Conservation (phyloP, 1,140 invertebrate species). For the Chionoecetes opilio region DNA sequence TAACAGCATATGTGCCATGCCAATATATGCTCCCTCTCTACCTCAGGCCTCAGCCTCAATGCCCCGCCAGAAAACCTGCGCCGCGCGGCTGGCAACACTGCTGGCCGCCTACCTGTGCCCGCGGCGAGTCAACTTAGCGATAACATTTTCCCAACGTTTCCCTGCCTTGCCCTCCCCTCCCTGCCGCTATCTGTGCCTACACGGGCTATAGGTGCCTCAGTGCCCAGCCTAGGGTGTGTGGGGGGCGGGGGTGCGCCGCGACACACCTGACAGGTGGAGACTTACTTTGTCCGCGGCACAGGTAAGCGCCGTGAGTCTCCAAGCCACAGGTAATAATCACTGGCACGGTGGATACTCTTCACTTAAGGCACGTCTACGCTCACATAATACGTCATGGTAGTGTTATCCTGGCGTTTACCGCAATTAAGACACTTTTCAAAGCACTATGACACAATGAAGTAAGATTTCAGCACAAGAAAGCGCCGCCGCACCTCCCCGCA, state of each 20-base stretch:
- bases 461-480: neutral
- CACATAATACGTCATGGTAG: neutral
- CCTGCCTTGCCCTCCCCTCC: neutral
- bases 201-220: neutral
- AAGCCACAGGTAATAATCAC: conserved; percentile 28
- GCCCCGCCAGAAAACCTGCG: neutral
- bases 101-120: conserved; percentile 7
- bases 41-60: neutral
- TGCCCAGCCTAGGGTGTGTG: neutral
- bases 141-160: conserved; percentile 29
- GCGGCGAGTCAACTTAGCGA: neutral
- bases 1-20: neutral
- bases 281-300: conserved; percentile 14
- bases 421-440: neutral
- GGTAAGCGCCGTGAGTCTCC: conserved; percentile 1
- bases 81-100: conserved; percentile 12
- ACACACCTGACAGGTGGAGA: neutral
- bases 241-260: neutral
- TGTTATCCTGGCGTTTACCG: neutral
- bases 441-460: neutral
- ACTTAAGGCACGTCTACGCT: neutral
- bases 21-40: neutral
- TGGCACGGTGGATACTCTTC: neutral
- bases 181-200: neutral
- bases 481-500: neutral